Conservation (phyloP, 2,888 invertebrate genomes). For the Dioctria rufipes region DNA sequence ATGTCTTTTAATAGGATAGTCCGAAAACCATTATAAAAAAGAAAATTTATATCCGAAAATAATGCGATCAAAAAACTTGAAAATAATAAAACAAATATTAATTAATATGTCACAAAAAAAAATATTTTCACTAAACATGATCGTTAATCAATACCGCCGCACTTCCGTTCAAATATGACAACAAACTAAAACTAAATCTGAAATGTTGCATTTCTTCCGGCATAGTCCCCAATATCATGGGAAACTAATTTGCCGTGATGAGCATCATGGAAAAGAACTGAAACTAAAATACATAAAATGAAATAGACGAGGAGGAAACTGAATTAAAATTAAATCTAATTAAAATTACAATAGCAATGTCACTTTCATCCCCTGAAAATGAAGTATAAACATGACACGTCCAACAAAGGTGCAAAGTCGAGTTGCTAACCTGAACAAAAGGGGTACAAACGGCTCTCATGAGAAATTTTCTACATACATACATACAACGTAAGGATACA, state of each 20-base stretch:
- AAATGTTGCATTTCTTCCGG: neutral
- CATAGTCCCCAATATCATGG: neutral
- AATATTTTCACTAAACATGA: too few species aligned
- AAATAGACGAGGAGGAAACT: neutral
- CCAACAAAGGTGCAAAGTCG: conserved; percentile 50
- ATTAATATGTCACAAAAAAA: neutral
- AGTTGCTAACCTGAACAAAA: neutral
- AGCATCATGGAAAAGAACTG: neutral
- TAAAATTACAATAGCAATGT: conserved; percentile 57
- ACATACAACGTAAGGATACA: neutral
- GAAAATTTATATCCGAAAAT: too few species aligned
- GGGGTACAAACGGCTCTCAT: conserved; percentile 8
- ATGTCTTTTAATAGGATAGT: too few species aligned
- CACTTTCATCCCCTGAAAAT: conserved; percentile 56
- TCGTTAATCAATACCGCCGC: neutral
- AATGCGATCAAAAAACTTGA: too few species aligned
- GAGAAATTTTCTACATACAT: conserved; percentile 10
- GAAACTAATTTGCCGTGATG: neutral
- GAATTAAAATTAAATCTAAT: conserved; percentile 54
- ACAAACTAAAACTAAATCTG: conserved; percentile 27
- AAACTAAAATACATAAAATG: neutral
- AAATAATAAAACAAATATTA: neutral
- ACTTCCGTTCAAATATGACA: conserved; percentile 8
- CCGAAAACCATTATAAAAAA: too few species aligned
- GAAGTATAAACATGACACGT: conserved; percentile 58